These are phyloP conservation scores for Dicyrtoma fusca DNA, from an alignment of 2,888 invertebrate species.

Conservation along the genomic window DNA sequence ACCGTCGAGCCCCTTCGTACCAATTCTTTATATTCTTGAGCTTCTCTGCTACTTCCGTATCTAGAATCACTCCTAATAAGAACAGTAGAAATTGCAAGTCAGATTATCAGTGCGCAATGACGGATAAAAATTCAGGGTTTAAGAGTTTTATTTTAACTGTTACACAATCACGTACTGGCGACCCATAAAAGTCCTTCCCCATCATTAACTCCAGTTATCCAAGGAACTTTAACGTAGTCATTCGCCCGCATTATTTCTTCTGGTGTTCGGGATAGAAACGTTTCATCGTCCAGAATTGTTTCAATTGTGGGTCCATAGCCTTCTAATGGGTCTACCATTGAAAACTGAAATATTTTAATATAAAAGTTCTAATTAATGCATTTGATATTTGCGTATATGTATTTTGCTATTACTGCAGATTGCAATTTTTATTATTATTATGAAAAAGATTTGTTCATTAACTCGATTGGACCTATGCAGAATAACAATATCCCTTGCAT, in stretches of 20 bases:
- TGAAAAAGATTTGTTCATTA: too few species aligned
- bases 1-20: background rate
- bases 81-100: too few species aligned
- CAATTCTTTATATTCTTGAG: background rate
- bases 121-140: too few species aligned
- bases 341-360: background rate
- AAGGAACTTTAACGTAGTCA: constrained; percentile 31
- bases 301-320: constrained; percentile 38
- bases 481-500: constrained; percentile 34
- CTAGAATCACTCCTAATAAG: background rate
- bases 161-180: background rate
- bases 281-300: constrained; percentile 34
- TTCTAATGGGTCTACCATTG: constrained; percentile 20
- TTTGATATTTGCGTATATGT: background rate
- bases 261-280: constrained; percentile 35
- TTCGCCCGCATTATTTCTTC: constrained; percentile 6
- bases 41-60: background rate
- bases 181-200: constrained; percentile 3
- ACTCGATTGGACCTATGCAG: constrained; percentile 13
- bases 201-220: constrained; percentile 23
- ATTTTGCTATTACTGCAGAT: too few species aligned
- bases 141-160: background rate
- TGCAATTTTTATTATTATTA: too few species aligned
- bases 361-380: background rate
- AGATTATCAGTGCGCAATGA: too few species aligned